phyloP scores from a whole-genome alignment of 2,113 vertebrate species.

The Acinonyx jubatus region DNA sequence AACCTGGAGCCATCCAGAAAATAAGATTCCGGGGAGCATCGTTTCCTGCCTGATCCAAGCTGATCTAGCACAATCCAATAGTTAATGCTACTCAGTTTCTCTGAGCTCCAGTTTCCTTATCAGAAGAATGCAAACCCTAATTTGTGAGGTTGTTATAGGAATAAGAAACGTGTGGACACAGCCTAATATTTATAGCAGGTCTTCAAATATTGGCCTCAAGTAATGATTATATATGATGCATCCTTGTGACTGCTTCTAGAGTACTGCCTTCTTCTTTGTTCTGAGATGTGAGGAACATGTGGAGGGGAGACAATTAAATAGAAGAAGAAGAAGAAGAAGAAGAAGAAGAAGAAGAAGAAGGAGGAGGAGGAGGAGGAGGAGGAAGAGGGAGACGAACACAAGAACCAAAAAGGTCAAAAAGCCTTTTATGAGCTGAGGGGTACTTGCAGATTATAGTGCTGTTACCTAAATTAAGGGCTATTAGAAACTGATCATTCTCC shows the following conservation, averaged over 20 bases:
- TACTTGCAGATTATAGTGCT: not conserved
- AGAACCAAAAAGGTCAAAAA: not conserved
- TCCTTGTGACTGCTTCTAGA: not conserved
- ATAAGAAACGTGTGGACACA: not conserved
- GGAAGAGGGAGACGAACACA: too few relatives aligned
- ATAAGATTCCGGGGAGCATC: not conserved
- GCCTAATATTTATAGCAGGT: not conserved
- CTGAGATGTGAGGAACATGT: not conserved
- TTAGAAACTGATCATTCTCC: conserved; percentile 43
- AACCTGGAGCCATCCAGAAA: not conserved
- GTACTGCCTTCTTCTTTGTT: not conserved
- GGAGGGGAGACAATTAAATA: not conserved
- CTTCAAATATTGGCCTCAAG: not conserved
- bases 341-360: too few relatives aligned
- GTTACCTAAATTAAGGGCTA: conserved; percentile 25
- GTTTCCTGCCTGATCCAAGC: not conserved
- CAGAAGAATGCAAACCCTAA: not conserved
- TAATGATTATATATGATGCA: not conserved
- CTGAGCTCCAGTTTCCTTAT: not conserved
- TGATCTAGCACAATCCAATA: not conserved
- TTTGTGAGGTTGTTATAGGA: not conserved
- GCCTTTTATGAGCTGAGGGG: not conserved
- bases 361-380: too few relatives aligned
- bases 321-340: not conserved
- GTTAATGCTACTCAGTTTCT: not conserved